A percentile compares a stretch with the other conserved stretches of the same genome.
Conservation (phyloP, 2,888 invertebrate genomes). For the Nowickia ferox region DNA sequence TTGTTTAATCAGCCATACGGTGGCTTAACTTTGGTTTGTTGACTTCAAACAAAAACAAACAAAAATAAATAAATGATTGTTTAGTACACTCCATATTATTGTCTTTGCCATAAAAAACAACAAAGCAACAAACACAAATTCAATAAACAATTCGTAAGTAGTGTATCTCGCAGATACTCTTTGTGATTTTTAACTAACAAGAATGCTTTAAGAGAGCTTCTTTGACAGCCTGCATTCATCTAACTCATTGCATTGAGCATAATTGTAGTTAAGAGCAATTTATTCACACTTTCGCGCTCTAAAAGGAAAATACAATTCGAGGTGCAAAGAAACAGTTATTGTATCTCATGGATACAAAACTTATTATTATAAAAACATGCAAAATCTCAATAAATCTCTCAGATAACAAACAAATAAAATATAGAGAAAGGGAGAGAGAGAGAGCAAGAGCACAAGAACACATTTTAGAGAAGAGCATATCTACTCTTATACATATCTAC, state of each 20-base stretch:
- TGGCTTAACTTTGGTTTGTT: conserved; percentile 59
- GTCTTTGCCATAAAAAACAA: not conserved
- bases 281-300: conserved; percentile 13
- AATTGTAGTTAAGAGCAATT: conserved; percentile 5
- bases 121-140: conserved; percentile 12
- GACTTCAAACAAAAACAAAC: conserved; percentile 43
- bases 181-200: too few relatives aligned
- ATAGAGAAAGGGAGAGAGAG: not conserved
- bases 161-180: not conserved
- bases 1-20: conserved; percentile 43
- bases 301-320: not conserved
- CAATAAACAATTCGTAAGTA: not conserved
- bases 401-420: not conserved
- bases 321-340: too few relatives aligned
- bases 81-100: conserved; percentile 15
- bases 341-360: not conserved
- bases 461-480: not conserved
- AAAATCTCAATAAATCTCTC: not conserved
- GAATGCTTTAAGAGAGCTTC: not conserved
- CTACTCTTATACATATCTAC: not conserved
- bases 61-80: not conserved
- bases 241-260: not conserved
- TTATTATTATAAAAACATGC: not conserved
- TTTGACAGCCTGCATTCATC: not conserved
- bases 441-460: conserved; percentile 12